These are phyloP conservation scores for Macrotis lagotis DNA, from an alignment of 2,113 vertebrate genomes.

Conservation along the genomic window DNA sequence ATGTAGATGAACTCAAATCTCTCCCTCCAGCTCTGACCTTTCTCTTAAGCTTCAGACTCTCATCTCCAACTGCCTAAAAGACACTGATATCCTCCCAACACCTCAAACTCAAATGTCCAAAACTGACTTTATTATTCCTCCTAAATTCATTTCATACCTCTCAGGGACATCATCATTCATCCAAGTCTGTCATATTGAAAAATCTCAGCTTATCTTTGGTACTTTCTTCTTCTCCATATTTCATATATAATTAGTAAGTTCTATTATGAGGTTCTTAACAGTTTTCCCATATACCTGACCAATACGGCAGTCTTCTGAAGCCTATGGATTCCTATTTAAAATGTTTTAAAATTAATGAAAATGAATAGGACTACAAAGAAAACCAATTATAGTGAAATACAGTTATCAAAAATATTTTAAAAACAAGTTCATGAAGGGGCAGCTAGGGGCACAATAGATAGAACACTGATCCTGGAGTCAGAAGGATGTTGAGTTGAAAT, in stretches of 20 bases:
- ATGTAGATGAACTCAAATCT: background rate
- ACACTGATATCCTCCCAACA: background rate
- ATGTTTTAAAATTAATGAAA: background rate
- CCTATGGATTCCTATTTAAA: background rate
- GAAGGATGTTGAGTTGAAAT: too few species aligned
- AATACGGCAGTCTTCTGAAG: background rate
- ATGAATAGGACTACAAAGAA: background rate
- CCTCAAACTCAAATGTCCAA: background rate
- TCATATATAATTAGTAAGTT: background rate
- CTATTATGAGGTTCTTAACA: background rate
- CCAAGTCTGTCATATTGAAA: background rate
- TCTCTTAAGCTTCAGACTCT: background rate
- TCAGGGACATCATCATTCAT: background rate
- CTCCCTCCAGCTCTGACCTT: background rate
- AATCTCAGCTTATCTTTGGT: background rate
- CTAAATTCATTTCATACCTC: background rate
- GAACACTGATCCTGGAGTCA: too few species aligned
- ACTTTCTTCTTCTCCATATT: background rate
- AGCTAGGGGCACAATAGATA: too few species aligned
- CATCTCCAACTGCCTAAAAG: background rate
- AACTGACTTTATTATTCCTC: background rate
- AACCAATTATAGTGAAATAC: background rate
- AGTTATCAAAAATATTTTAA: background rate
- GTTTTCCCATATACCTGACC: background rate
- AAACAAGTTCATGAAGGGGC: background rate